Conservation (phyloP, 2,113 vertebrate genomes). For the Aspidoscelis tigris region DNA sequence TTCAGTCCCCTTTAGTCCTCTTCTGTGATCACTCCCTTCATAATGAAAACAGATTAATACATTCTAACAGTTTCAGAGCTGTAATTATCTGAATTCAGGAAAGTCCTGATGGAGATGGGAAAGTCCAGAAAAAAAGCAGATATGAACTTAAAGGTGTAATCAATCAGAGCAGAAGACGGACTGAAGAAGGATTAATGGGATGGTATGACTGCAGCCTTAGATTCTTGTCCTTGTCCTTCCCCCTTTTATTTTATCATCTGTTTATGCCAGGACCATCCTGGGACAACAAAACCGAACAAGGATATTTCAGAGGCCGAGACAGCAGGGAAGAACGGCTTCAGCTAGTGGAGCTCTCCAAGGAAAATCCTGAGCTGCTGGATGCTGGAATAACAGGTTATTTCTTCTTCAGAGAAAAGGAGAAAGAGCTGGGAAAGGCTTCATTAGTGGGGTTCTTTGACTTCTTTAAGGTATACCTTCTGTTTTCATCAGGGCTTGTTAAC, state of each 20-base stretch:
- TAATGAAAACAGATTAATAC: no score
- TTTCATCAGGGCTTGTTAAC: slow-evolving; percentile 1
- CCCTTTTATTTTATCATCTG: slow-evolving; percentile 40
- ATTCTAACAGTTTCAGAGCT: no score
- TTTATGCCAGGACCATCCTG: slow-evolving; percentile 82
- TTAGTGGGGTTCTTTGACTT: slow-evolving; percentile 96
- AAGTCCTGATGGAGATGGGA: no score
- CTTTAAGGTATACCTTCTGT: slow-evolving; percentile 85
- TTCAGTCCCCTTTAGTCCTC: no score
- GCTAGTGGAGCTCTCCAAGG: slow-evolving; percentile 84
- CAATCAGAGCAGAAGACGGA: no score
- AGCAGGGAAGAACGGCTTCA: slow-evolving; percentile 90
- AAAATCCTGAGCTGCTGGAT: slow-evolving; percentile 87
- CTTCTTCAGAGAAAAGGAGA: slow-evolving; percentile 92
- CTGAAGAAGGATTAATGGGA: no score
- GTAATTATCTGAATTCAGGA: no score
- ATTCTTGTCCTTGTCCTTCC: neutral
- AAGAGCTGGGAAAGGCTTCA: slow-evolving; percentile 84
- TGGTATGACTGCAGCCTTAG: neutral
- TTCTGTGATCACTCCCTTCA: no score
- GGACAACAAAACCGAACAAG: slow-evolving; percentile 86
- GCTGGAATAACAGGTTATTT: slow-evolving; percentile 94
- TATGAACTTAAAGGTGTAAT: no score
- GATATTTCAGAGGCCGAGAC: slow-evolving; percentile 91
- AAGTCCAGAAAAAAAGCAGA: no score